These are phyloP conservation scores for Piaya cayana DNA, from an alignment of 2,113 vertebrate species.

Conservation along the genomic window DNA sequence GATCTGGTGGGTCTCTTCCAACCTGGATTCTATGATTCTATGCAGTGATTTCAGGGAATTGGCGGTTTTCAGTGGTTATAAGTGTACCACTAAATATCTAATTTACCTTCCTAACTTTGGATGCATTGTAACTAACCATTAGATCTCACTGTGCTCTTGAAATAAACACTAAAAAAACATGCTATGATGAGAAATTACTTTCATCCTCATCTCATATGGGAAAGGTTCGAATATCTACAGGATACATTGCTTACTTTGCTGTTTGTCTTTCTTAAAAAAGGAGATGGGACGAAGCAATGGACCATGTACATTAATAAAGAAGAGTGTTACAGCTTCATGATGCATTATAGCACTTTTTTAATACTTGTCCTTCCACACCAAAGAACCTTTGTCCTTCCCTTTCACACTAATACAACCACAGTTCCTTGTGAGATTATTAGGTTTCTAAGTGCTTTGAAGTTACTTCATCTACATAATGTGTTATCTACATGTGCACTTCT, in stretches of 20 bases:
- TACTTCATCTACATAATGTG: background rate
- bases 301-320: background rate
- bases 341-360: rapidly evolving
- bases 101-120: background rate
- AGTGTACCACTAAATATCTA: background rate
- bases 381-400: background rate
- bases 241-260: background rate
- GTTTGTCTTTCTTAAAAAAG: background rate
- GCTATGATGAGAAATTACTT: background rate
- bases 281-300: background rate
- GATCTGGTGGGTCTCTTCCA: too few species aligned
- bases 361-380: background rate
- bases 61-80: background rate
- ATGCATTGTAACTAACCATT: background rate
- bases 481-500: background rate
- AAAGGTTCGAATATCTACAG: background rate
- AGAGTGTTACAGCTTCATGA: background rate
- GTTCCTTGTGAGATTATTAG: background rate
- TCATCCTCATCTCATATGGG: background rate
- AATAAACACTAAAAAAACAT: background rate
- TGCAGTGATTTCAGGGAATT: background rate
- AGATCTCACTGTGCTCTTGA: background rate
- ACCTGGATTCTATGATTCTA: too few species aligned
- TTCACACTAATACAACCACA: background rate
- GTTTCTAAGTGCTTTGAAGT: background rate